A percentile compares a stretch with the other conserved stretches of the same genome.
Evolutionary conservation across 2,888 invertebrate species (phyloP).

Genomic region (Ichneumoninae sp.): DNA sequence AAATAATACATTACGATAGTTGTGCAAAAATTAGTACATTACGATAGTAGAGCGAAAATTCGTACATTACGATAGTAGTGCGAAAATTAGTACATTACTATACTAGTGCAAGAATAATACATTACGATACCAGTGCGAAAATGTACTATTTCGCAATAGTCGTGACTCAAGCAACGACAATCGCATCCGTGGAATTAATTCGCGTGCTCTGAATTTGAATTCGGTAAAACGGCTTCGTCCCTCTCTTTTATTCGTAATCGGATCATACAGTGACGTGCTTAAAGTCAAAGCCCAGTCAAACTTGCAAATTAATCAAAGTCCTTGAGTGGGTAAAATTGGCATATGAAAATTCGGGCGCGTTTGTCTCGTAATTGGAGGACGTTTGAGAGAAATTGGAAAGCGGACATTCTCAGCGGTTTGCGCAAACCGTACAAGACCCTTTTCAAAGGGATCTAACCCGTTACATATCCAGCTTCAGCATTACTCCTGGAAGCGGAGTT

Average conservation of each 20-base stretch:
- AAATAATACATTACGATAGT: too few relatives aligned
- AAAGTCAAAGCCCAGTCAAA: neutral
- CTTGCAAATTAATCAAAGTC: neutral
- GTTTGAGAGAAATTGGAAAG: neutral
- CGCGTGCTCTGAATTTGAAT: neutral
- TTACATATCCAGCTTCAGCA: neutral
- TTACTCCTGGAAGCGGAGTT: neutral
- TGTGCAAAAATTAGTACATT: too few relatives aligned
- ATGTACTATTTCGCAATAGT: too few relatives aligned
- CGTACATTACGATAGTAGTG: too few relatives aligned
- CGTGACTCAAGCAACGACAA: too few relatives aligned
- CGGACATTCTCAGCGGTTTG: neutral
- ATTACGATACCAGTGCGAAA: too few relatives aligned
- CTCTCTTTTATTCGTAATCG: neutral
- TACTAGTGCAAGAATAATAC: too few relatives aligned
- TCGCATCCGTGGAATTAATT: too few relatives aligned
- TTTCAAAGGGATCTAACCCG: neutral
- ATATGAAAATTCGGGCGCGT: neutral
- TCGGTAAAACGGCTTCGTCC: neutral
- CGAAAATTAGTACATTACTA: too few relatives aligned
- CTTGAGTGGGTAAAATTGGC: neutral
- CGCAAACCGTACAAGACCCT: neutral
- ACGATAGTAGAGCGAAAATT: too few relatives aligned
- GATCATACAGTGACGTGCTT: neutral
- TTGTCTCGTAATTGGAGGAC: neutral